A percentile compares a stretch with the other conserved stretches of the same genome.
Conservation (phyloP, 2,797 vertebrate species). For the Eutrigla gurnardus region DNA sequence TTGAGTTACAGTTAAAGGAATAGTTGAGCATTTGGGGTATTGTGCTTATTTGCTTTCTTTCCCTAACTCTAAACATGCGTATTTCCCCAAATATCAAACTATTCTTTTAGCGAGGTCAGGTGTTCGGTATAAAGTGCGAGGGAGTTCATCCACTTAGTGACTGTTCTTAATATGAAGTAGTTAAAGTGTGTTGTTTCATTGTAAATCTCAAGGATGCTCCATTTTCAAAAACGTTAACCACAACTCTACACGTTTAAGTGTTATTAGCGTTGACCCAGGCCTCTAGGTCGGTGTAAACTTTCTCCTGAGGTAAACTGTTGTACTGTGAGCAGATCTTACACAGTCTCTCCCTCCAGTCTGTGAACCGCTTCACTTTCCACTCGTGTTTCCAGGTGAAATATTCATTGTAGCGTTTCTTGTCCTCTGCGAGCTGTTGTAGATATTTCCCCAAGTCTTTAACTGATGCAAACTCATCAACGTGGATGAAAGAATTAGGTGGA, state of each 20-base stretch:
- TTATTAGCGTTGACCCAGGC: conserved; percentile 75
- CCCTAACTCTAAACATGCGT: not conserved
- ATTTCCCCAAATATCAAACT: not conserved
- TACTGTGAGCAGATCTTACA: conserved; percentile 87
- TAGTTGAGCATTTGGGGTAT: too few species aligned
- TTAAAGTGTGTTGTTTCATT: not conserved
- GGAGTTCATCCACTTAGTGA: not conserved
- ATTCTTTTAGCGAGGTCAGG: not conserved
- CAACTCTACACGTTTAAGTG: not conserved
- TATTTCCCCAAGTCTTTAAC: conserved; percentile 82
- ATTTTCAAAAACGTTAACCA: not conserved
- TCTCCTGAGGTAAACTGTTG: conserved; percentile 72
- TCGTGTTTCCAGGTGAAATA: conserved; percentile 87
- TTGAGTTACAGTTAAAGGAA: not conserved
- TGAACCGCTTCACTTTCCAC: conserved; percentile 81
- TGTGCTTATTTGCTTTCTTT: not conserved
- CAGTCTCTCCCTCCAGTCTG: conserved; percentile 89
- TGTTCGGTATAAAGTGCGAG: conserved; percentile 6
- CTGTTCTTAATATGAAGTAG: not conserved
- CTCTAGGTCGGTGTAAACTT: conserved; percentile 81
- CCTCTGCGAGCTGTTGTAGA: conserved; percentile 78
- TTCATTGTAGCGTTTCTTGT: conserved; percentile 79
- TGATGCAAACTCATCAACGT: conserved; percentile 89
- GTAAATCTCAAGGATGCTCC: not conserved
- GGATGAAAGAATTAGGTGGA: conserved; percentile 90